Evolutionary conservation across 2,888 invertebrate species (phyloP).

Genomic region (Rhagonycha lutea): DNA sequence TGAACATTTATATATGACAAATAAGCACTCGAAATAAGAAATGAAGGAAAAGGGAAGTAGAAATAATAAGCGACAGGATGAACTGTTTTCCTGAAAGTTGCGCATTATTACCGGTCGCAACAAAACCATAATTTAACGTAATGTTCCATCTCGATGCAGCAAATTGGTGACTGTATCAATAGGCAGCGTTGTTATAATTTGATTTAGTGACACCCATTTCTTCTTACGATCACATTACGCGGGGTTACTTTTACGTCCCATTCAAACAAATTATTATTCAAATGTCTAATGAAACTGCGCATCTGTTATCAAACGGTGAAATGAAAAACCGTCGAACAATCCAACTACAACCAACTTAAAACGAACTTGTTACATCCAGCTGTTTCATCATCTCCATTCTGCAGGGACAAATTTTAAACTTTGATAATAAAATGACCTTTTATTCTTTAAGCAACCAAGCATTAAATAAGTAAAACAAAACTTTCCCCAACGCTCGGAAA

Average conservation of each 20-base stretch:
- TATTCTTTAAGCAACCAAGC: constrained; percentile 10
- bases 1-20: constrained; percentile 35
- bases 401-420: constrained; percentile 11
- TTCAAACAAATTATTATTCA: constrained; percentile 25
- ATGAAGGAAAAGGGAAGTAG: constrained; percentile 35
- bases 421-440: constrained; percentile 15
- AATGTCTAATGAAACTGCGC: constrained; percentile 12
- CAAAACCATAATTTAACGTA: constrained; percentile 39
- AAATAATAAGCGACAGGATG: constrained; percentile 42
- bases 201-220: constrained; percentile 33
- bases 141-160: constrained; percentile 33
- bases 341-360: constrained; percentile 4
- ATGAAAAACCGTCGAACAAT: constrained; percentile 17
- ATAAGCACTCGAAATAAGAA: constrained; percentile 32
- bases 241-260: constrained; percentile 17
- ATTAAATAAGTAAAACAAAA: constrained; percentile 8
- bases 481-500: not conserved
- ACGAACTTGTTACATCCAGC: constrained; percentile 6
- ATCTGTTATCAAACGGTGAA: constrained; percentile 4
- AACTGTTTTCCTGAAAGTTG: constrained; percentile 38
- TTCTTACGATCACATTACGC: constrained; percentile 24
- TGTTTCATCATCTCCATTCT: constrained; percentile 15
- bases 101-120: constrained; percentile 30
- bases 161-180: constrained; percentile 39
- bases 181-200: constrained; percentile 36